Evolutionary conservation across 1,140 invertebrate species (phyloP).

Genomic region (Drosophila kanapiae): DNA sequence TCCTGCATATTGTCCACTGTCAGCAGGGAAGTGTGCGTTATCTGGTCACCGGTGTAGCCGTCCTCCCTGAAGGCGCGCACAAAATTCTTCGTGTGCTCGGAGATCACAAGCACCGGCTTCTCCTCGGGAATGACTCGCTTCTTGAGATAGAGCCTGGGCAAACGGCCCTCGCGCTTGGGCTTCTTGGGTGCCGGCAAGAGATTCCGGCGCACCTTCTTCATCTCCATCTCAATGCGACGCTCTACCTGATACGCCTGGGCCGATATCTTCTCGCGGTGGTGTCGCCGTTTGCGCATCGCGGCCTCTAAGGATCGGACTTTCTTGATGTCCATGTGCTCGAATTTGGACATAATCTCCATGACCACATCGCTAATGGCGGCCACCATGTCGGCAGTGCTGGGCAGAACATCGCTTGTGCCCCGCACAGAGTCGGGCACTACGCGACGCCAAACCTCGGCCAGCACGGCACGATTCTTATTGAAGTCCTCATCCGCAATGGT

Average conservation of each 20-base stretch:
- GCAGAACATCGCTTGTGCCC: constrained; percentile 61
- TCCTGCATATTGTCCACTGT: constrained; percentile 71
- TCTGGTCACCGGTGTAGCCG: constrained; percentile 36
- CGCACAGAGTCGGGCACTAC: constrained; percentile 66
- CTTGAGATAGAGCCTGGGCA: constrained; percentile 62
- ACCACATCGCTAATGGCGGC: constrained; percentile 70
- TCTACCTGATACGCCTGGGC: constrained; percentile 73
- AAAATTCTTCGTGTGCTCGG: constrained; percentile 74
- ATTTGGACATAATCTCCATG: constrained; percentile 65
- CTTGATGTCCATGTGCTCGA: constrained; percentile 69
- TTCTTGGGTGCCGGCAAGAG: constrained; percentile 68
- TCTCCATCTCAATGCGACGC: constrained; percentile 74
- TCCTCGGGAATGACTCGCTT: constrained; percentile 43
- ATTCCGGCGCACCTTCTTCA: constrained; percentile 77
- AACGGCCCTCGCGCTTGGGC: constrained; percentile 59
- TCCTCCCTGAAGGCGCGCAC: constrained; percentile 76
- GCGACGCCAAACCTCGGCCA: constrained; percentile 73
- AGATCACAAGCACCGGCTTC: constrained; percentile 36
- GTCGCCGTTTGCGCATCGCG: constrained; percentile 53
- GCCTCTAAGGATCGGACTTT: constrained; percentile 52
- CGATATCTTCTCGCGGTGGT: constrained; percentile 67
- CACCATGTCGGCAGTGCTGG: constrained; percentile 70
- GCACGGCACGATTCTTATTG: constrained; percentile 57
- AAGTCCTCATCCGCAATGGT: constrained; percentile 64
- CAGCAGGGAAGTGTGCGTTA: constrained; percentile 55